Evolutionary conservation across 2,797 vertebrate species (phyloP).

Genomic region (Thripadectes ignobilis): DNA sequence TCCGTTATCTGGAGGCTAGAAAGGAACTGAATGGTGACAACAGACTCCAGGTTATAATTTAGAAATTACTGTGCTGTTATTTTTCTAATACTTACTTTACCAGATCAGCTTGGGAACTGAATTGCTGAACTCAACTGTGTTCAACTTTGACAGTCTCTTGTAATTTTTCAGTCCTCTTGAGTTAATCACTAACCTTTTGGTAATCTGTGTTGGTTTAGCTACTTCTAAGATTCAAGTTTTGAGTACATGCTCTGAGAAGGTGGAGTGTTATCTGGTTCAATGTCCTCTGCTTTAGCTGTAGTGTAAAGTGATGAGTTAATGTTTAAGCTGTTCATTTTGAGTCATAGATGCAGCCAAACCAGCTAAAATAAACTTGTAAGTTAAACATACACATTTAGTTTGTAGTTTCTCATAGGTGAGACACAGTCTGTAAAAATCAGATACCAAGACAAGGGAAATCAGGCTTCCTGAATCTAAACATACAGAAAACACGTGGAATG

Average conservation of each 20-base stretch:
- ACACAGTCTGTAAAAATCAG: background rate
- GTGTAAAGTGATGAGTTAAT: constrained; percentile 43
- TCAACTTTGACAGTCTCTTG: background rate
- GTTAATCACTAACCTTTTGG: constrained; percentile 46
- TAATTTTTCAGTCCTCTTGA: background rate
- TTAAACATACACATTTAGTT: constrained; percentile 1
- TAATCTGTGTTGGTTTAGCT: constrained; percentile 29
- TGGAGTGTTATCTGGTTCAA: constrained; percentile 43
- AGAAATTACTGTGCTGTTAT: background rate
- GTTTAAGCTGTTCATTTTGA: constrained; percentile 38
- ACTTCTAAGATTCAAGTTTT: constrained; percentile 5
- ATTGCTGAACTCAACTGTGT: background rate
- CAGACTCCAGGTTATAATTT: background rate
- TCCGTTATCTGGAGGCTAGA: background rate
- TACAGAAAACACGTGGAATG: background rate
- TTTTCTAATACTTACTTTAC: background rate
- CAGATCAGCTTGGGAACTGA: background rate
- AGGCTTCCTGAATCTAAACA: background rate
- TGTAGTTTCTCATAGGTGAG: background rate
- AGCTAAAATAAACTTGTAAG: constrained; percentile 25
- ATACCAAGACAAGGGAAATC: background rate
- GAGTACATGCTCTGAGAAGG: constrained; percentile 14
- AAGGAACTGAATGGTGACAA: background rate
- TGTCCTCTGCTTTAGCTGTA: constrained; percentile 43
- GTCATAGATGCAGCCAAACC: background rate